These are phyloP conservation scores for Tragopan temminckii DNA, from an alignment of 2,797 vertebrate genomes.

Conservation along the genomic window DNA sequence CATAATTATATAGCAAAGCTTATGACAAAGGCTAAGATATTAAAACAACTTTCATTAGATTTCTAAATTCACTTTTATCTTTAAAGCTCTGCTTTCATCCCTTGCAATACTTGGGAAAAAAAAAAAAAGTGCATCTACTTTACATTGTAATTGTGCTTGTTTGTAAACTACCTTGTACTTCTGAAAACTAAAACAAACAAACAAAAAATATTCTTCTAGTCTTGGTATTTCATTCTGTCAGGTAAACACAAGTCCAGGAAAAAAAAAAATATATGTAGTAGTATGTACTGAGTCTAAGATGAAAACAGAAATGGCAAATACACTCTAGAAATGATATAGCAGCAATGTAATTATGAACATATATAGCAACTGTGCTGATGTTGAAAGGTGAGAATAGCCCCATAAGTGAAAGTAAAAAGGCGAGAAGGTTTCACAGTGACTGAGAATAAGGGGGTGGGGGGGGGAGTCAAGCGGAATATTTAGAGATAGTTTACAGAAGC, in stretches of 20 bases:
- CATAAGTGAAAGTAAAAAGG: no score
- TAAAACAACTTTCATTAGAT: neutral
- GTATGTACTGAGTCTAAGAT: neutral
- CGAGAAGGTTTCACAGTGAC: no score
- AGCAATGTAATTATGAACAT: neutral
- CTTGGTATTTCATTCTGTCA: neutral
- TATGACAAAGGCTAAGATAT: conserved; percentile 22
- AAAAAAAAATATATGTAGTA: neutral
- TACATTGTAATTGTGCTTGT: neutral
- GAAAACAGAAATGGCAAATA: neutral
- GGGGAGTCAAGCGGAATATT: no score
- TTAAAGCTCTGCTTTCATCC: conserved; percentile 18
- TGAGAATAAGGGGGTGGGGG: no score
- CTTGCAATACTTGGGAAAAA: neutral
- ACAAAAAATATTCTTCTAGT: neutral
- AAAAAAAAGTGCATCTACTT: neutral
- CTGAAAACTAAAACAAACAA: neutral
- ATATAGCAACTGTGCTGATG: neutral
- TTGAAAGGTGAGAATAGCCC: no score
- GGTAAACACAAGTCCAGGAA: neutral
- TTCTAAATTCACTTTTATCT: conserved; percentile 51
- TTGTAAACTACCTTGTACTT: conserved; percentile 11
- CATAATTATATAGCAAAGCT: conserved; percentile 15
- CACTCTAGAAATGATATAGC: neutral
- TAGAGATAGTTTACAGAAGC: no score